Percentiles rank a stretch among this genome's conserved stretches.
These are phyloP conservation scores for Diplolepis rosae DNA, from an alignment of 2,888 invertebrate genomes.

Conservation along the genomic window DNA sequence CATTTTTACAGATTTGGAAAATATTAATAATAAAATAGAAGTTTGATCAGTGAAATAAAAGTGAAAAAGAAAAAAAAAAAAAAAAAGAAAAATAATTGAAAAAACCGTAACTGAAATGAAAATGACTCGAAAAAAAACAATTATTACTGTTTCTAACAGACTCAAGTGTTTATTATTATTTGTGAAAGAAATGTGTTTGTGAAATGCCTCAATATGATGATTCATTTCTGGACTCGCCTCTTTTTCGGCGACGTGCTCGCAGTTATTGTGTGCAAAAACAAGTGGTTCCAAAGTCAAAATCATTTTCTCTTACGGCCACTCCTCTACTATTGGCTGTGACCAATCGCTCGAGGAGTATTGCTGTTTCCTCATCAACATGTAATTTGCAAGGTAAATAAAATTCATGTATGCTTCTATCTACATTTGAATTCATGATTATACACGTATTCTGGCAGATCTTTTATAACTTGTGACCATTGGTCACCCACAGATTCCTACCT, in stretches of 20 bases:
- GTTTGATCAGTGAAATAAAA: no score
- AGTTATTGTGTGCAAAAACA: conserved; percentile 69
- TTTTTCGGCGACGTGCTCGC: conserved; percentile 68
- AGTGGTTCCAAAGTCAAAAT: conserved; percentile 65
- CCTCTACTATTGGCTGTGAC: conserved; percentile 68
- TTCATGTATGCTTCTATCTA: not conserved
- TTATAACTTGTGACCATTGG: no score
- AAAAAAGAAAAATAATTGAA: no score
- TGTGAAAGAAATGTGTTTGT: conserved; percentile 16
- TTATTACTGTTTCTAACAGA: not conserved
- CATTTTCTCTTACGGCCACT: conserved; percentile 66
- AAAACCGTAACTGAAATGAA: not conserved
- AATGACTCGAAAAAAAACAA: conserved; percentile 1
- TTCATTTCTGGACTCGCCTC: conserved; percentile 68
- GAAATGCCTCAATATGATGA: conserved; percentile 71
- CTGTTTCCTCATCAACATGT: conserved; percentile 66
- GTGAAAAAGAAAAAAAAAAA: no score
- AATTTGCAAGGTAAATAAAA: conserved; percentile 64
- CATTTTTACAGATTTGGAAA: no score
- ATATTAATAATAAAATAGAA: no score
- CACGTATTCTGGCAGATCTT: no score
- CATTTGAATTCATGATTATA: no score
- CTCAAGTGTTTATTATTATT: not conserved
- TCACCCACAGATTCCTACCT: no score
- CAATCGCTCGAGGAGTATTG: conserved; percentile 66